Evolutionary conservation across 2,113 vertebrate genomes (phyloP).

Genomic region (Australoheros scitulus): DNA sequence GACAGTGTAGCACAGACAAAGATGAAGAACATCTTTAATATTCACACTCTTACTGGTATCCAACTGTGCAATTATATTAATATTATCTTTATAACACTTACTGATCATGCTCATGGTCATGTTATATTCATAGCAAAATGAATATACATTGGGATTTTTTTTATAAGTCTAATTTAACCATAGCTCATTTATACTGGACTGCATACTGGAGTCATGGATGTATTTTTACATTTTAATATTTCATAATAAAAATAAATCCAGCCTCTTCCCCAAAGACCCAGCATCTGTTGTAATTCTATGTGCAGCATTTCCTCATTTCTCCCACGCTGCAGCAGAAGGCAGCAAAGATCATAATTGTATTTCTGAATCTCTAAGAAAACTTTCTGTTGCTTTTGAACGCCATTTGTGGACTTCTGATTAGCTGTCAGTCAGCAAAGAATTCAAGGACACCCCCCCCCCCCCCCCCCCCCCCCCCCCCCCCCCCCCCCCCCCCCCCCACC

Average conservation of each 20-base stretch:
- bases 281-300: conserved; percentile 8
- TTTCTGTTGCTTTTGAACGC: neutral
- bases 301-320: conserved; percentile 14
- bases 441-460: neutral
- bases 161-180: neutral
- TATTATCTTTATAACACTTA: neutral
- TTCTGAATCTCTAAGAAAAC: conserved; percentile 3
- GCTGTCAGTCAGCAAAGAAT: conserved; percentile 14
- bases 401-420: neutral
- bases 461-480: neutral
- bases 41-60: neutral
- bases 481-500: neutral
- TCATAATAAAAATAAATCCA: conserved; percentile 4
- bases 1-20: neutral
- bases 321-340: conserved; percentile 15
- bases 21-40: neutral
- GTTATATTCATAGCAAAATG: neutral
- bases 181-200: neutral
- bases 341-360: neutral
- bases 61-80: neutral
- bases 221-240: conserved; percentile 1
- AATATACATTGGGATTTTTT: neutral
- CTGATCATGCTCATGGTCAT: neutral
- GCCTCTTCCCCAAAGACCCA: neutral
- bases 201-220: neutral